These are phyloP conservation scores for Chymomyza costata DNA, from an alignment of 1,140 invertebrate genomes.

Conservation along the genomic window DNA sequence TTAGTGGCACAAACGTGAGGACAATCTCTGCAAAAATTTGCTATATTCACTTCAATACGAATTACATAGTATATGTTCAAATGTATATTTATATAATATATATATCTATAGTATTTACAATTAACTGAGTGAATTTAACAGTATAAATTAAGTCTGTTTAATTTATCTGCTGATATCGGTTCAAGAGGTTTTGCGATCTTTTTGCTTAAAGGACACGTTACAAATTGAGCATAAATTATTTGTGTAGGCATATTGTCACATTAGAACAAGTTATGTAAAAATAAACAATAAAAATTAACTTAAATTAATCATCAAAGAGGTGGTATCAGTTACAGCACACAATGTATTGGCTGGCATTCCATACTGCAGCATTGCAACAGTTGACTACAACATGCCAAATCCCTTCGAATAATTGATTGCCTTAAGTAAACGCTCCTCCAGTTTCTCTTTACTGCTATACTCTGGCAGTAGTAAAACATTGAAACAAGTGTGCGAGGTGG, in stretches of 20 bases:
- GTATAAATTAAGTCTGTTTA: slow-evolving; percentile 18
- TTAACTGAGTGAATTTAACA: slow-evolving; percentile 50
- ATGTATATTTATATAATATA: no score
- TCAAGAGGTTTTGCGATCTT: slow-evolving; percentile 19
- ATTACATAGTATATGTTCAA: slow-evolving; percentile 34
- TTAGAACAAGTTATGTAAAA: slow-evolving; percentile 66
- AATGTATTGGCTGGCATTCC: not conserved
- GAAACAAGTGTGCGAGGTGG: slow-evolving; percentile 96
- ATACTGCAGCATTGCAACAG: not conserved
- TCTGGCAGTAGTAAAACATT: slow-evolving; percentile 95
- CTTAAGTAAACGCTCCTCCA: slow-evolving; percentile 90
- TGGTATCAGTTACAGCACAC: slow-evolving; percentile 63
- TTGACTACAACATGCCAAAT: slow-evolving; percentile 86
- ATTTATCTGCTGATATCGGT: slow-evolving; percentile 4
- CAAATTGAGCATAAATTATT: slow-evolving; percentile 49
- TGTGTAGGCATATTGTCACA: slow-evolving; percentile 49
- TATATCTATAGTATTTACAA: slow-evolving; percentile 49
- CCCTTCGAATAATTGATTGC: slow-evolving; percentile 93
- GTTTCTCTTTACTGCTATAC: slow-evolving; percentile 88
- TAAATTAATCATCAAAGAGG: slow-evolving; percentile 41
- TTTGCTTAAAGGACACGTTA: slow-evolving; percentile 2
- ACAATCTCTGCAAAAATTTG: slow-evolving; percentile 57
- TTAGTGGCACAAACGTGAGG: slow-evolving; percentile 45
- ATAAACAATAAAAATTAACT: slow-evolving; percentile 62
- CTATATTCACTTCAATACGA: slow-evolving; percentile 25